Evolutionary conservation across 2,888 invertebrate genomes (phyloP), one percentile per base, ranked within the genome.

Genomic region (Patella pellucida): DNA sequence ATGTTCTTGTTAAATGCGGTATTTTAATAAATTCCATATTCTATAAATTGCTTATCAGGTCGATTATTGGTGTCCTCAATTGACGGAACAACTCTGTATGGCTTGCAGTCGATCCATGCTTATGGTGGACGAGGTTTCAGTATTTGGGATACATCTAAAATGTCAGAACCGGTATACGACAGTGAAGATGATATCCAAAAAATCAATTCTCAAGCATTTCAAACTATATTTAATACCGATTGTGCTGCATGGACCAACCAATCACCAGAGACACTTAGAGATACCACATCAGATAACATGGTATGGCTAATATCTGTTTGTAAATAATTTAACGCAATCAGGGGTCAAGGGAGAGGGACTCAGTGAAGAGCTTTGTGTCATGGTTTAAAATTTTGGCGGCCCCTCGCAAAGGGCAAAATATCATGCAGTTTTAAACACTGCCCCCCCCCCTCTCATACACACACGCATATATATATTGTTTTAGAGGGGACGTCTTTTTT

Each of bases 81-180:
- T 3, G 83, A 83, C 50, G 81, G 81, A 1, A 75, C 71, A 52
- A 75, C 77, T 52, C 41, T 72, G 2, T 74, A 75, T 15, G 78
- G 74, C 71, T 76, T 77, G 50, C 69, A 71, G 23, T 71, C 80
- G 31, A 72, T 80, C 3, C 76, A 78, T 11, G 75, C 79, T 12
- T 85, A 83, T 71, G 85, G 85, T 19, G 83, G 83, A 9, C 79
- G 85, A 27, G 85, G 85, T 11, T 83, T 83, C 68, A 83, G 83
- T n/a, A 76, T 85, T 14, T 85, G 83, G 83, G 82, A 83, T 67
- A 31, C 83, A 12, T 31, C 70, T 14, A 71, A 79, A 52, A 68
- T 82, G 23, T 31, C 19, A 3, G 54, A 72, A 3, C 81, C 82
- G 0, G 75, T 83, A 9, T 83, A 77, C 50, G 83, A 85, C 75